These are phyloP conservation scores for Liposcelis brunnea DNA, from an alignment of 2,888 invertebrate species.

Conservation along the genomic window DNA sequence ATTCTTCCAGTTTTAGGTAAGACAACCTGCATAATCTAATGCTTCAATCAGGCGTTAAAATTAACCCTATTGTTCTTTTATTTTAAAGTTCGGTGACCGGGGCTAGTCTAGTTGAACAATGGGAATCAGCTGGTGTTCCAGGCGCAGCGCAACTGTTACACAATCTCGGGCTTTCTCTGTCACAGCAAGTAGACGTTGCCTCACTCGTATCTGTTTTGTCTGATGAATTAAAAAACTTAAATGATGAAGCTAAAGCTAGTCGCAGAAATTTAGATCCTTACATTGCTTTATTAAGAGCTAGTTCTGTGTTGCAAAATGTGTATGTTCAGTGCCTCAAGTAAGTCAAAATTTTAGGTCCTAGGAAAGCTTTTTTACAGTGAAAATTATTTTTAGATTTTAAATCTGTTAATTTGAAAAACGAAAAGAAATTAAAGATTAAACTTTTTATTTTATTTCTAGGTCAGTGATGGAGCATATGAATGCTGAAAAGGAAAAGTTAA, in stretches of 20 bases:
- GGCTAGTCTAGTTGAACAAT: conserved; percentile 46
- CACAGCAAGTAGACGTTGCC: conserved; percentile 34
- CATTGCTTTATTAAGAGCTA: conserved; percentile 28
- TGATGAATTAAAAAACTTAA: conserved; percentile 38
- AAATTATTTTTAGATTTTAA: too few species aligned
- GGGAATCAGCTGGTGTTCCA: conserved; percentile 51
- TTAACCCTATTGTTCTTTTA: not conserved
- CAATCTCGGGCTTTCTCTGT: conserved; percentile 45
- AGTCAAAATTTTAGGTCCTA: conserved; percentile 15
- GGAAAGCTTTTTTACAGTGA: conserved; percentile 13
- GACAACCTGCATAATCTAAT: not conserved
- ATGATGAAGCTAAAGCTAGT: conserved; percentile 21
- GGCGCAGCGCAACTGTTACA: conserved; percentile 44
- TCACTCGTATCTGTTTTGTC: conserved; percentile 51
- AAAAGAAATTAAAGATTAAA: not conserved
- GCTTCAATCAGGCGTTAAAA: not conserved
- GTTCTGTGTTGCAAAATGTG: conserved; percentile 45
- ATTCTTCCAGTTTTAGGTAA: not conserved
- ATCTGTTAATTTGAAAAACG: not conserved
- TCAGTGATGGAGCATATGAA: conserved; percentile 42
- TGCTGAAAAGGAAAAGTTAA: conserved; percentile 65
- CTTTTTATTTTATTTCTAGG: conserved; percentile 22
- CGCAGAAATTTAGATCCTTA: too few species aligned
- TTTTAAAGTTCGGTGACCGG: conserved; percentile 17
- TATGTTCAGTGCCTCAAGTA: conserved; percentile 43